Conservation (phyloP, 53 echinoderm and acorn worm genomes). For the Holothuria leucospilota region DNA sequence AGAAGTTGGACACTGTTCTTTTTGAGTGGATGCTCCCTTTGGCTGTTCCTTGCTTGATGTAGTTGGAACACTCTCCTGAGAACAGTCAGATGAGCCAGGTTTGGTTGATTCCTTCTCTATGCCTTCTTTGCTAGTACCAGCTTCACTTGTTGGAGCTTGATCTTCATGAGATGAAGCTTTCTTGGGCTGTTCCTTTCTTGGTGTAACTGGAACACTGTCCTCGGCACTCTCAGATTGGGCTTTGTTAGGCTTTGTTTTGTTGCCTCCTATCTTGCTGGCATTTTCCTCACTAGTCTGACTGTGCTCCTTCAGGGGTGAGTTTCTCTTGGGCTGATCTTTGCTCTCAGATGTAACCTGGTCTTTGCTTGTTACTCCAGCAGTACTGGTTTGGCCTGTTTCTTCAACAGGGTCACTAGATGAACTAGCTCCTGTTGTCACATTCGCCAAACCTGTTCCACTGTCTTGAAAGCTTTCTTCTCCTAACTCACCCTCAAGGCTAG, state of each 20-base stretch:
- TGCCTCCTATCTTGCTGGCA: not conserved
- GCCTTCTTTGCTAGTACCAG: not conserved
- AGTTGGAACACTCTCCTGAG: too few relatives aligned
- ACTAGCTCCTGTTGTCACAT: too few relatives aligned
- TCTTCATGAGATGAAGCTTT: not conserved
- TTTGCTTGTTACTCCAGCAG: too few relatives aligned
- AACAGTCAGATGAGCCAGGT: not conserved
- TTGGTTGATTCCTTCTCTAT: not conserved
- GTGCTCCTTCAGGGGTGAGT: not conserved
- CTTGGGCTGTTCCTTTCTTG: conserved; percentile 6
- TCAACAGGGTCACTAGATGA: too few relatives aligned
- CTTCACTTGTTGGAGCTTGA: not conserved
- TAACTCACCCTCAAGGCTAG: too few relatives aligned
- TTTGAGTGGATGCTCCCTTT: too few relatives aligned
- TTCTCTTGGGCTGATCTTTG: not conserved
- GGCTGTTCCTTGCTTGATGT: too few relatives aligned
- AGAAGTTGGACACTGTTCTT: too few relatives aligned
- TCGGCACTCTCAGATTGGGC: not conserved
- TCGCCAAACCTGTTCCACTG: too few relatives aligned
- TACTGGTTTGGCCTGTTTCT: too few relatives aligned
- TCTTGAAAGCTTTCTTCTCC: too few relatives aligned
- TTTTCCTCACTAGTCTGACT: not conserved
- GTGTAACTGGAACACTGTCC: not conserved
- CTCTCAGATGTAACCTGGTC: not conserved
- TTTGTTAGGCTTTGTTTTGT: not conserved